These are phyloP conservation scores for Drosophila obscura DNA, from an alignment of 1,140 invertebrate genomes.

Conservation along the genomic window DNA sequence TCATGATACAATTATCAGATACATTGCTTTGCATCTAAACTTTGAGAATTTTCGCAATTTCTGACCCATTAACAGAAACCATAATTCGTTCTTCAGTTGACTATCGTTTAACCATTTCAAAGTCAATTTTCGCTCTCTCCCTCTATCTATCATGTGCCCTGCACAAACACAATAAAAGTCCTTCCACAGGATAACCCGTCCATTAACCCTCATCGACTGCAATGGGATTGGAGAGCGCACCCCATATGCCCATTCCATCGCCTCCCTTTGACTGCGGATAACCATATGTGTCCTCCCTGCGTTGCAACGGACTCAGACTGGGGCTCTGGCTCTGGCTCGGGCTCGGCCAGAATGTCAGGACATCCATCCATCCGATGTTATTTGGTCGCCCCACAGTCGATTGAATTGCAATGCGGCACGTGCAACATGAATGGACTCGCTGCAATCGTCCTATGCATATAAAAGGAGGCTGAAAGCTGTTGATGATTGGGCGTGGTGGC, in stretches of 20 bases:
- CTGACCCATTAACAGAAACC: conserved; percentile 2
- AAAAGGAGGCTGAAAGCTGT: conserved; percentile 66
- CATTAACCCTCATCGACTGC: conserved; percentile 34
- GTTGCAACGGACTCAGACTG: background rate
- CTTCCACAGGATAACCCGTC: conserved; percentile 16
- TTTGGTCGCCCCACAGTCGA: conserved; percentile 49
- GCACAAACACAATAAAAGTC: conserved; percentile 47
- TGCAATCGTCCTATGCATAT: conserved; percentile 44
- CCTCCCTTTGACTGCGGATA: conserved; percentile 51
- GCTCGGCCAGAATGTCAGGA: conserved; percentile 23
- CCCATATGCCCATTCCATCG: background rate
- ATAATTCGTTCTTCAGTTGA: conserved; percentile 47
- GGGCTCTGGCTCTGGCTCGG: background rate
- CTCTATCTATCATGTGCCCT: conserved; percentile 39
- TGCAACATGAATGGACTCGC: conserved; percentile 47
- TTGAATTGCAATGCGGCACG: conserved; percentile 66
- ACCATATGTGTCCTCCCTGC: background rate
- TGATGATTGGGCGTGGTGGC: conserved; percentile 46
- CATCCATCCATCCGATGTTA: conserved; percentile 43
- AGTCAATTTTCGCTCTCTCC: conserved; percentile 33
- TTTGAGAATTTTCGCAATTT: background rate
- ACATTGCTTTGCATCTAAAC: too few species aligned
- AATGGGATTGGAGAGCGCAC: conserved; percentile 16
- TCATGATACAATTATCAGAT: too few species aligned
- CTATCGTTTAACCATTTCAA: conserved; percentile 44